Base-by-base conservation (phyloP, 2,888 invertebrate genomes). In the Neoaliturus tenellus region DNA sequence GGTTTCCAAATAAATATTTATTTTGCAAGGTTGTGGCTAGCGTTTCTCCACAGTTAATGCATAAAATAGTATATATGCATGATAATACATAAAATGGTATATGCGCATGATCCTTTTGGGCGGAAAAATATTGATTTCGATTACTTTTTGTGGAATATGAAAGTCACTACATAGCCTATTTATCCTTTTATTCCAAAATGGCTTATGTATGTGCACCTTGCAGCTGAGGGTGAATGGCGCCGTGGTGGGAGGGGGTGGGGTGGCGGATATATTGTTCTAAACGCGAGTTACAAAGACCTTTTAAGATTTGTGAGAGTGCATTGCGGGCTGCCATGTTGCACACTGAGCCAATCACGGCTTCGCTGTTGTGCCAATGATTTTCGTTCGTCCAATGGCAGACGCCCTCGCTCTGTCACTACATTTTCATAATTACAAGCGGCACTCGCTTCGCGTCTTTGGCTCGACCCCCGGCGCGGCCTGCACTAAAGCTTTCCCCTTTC, bases 391-490 rank as follows among this genome's bases (percentile, higher is more conserved):
- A 62, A 62, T 62, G 31, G 62, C 62, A 62, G 62, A 6, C 62
- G 62, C 31, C 4, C 55, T 62, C 62, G 20, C 31, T 69, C 69
- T 69, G 69, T 69, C 69, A 69, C 69, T 69, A 69, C 39, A 69
- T 69, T 69, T 69, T 69, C 69, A 69, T 69, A 69, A 69, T 69
- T 69, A 69, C 69, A 35, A 35, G 69, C 35, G 39, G 69, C 14
- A 69, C n/a, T 20, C 12, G 6, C 35, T 39, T 69, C 2, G 8
- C 4, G 69, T 10, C 69, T 69, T 69, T 62, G 62, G 31, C 62
- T 28, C 3, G 1, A 14, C 31, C 28, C 62, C 62, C 62, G 55
- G 23, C 55, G 55, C 55, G 55, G 3, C 55, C 17, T 31, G 14
- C 55, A 23, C 55, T 28, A 62, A 28, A 62, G 6, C 62, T 28